These are phyloP conservation scores for Corythaeola cristata DNA, from an alignment of 2,113 vertebrate genomes.

Conservation along the genomic window DNA sequence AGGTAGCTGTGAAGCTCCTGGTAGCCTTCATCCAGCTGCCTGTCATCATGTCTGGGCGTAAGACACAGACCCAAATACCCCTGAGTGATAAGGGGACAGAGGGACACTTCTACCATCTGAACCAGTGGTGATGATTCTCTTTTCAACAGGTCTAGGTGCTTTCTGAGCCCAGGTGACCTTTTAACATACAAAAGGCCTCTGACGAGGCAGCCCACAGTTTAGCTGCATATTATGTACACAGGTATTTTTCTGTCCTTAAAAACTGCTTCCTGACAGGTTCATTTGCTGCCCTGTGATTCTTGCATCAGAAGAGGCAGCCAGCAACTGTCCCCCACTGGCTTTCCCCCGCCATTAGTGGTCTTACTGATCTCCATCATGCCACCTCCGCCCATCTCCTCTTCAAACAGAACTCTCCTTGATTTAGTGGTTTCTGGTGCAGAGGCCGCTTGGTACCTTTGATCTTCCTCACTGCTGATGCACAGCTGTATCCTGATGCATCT, in stretches of 20 bases:
- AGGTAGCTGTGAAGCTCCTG: background rate
- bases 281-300: background rate
- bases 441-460: background rate
- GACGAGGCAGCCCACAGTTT: background rate
- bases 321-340: background rate
- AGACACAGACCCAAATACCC: background rate
- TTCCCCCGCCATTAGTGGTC: background rate
- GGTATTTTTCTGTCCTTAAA: background rate
- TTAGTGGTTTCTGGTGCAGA: background rate
- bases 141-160: background rate
- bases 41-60: background rate
- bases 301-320: background rate
- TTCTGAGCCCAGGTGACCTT: background rate
- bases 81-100: background rate
- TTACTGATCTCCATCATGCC: background rate
- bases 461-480: background rate
- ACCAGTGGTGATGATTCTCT: background rate
- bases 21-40: background rate
- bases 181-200: background rate
- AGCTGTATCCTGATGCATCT: background rate
- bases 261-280: background rate
- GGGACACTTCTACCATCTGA: background rate
- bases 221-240: background rate
- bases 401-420: background rate
- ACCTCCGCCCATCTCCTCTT: background rate